Percentiles rank a stretch among this genome's conserved stretches.
Evolutionary conservation across 2,888 invertebrate species (phyloP).

Genomic region (Erebia palarica): DNA sequence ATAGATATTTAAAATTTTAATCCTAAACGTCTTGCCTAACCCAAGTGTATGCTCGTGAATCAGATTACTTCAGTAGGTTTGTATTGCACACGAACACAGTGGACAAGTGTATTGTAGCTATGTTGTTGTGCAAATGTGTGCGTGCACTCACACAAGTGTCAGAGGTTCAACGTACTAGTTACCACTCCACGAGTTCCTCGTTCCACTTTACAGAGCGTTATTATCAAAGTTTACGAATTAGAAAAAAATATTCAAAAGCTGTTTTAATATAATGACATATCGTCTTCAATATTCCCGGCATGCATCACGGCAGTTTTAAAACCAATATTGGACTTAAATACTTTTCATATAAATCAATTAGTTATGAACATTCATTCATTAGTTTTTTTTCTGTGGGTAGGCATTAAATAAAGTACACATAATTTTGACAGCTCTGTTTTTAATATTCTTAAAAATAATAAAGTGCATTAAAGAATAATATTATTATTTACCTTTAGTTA

Average conservation of each 20-base stretch:
- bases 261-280: conserved; percentile 13
- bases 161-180: conserved; percentile 80
- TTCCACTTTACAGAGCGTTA: conserved; percentile 81
- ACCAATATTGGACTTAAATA: not conserved
- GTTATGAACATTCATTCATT: too few species aligned
- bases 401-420: too few species aligned
- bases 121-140: conserved; percentile 46
- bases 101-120: conserved; percentile 36
- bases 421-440: too few species aligned
- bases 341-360: not conserved
- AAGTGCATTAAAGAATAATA: too few species aligned
- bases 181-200: conserved; percentile 81
- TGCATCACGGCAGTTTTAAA: not conserved
- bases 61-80: conserved; percentile 55
- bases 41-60: conserved; percentile 56
- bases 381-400: too few species aligned
- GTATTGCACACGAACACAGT: conserved; percentile 43
- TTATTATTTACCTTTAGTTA: too few species aligned
- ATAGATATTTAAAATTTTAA: conserved; percentile 25
- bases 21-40: conserved; percentile 33
- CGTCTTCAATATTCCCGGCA: conserved; percentile 2
- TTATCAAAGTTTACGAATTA: conserved; percentile 72
- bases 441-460: too few species aligned
- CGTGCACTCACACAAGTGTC: conserved; percentile 53
- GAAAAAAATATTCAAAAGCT: conserved; percentile 30